Conservation (phyloP, 2,888 invertebrate genomes). For the Epicampocera succincta region DNA sequence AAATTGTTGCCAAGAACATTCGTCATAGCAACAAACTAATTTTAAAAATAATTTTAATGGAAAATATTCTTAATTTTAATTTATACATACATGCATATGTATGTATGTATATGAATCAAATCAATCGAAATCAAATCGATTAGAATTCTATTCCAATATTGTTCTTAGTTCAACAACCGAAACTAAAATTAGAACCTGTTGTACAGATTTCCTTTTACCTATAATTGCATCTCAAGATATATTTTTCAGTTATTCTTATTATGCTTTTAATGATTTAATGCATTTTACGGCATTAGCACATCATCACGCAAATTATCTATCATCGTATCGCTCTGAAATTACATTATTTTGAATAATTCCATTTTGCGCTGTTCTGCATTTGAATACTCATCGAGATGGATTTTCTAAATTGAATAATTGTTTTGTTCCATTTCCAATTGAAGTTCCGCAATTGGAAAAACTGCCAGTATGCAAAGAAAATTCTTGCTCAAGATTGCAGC, state of each 20-base stretch:
- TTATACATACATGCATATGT: no score
- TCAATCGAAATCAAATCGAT: no score
- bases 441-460: slow-evolving; percentile 49
- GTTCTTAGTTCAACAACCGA: no score
- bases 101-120: no score
- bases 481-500: slow-evolving; percentile 60
- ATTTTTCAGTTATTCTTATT: background rate
- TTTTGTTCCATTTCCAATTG: slow-evolving; percentile 46
- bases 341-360: slow-evolving; percentile 18
- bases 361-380: slow-evolving; percentile 6
- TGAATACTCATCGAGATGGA: slow-evolving; percentile 1
- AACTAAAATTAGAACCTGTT: no score
- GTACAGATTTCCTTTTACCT: background rate
- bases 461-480: slow-evolving; percentile 51
- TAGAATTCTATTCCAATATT: no score
- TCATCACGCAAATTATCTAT: background rate
- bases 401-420: slow-evolving; percentile 58
- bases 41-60: no score
- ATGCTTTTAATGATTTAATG: background rate
- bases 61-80: no score
- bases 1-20: no score
- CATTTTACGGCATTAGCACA: background rate
- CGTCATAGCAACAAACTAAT: no score
- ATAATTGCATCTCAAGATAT: background rate
- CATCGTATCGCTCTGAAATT: background rate